Evolutionary conservation across 2,113 vertebrate genomes (phyloP).

Genomic region (Caracal caracal): DNA sequence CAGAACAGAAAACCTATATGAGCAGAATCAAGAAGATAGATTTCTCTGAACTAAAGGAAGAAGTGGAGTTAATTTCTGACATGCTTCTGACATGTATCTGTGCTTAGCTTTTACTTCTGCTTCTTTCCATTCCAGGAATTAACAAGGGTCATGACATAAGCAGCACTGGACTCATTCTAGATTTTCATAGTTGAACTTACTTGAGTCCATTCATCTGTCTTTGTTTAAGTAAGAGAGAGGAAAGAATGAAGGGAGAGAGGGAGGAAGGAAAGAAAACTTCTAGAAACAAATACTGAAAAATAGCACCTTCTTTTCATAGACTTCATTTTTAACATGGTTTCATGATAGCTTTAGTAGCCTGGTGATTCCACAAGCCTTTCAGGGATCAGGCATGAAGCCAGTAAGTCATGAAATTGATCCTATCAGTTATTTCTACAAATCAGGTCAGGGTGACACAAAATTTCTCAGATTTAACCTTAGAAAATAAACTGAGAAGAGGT

Average conservation of each 20-base stretch:
- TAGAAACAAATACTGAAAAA: not conserved
- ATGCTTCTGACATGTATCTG: not conserved
- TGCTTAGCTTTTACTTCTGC: not conserved
- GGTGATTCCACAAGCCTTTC: not conserved
- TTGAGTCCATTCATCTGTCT: not conserved
- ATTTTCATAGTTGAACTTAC: not conserved
- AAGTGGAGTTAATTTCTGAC: not conserved
- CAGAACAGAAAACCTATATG: not conserved
- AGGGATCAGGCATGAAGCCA: not conserved
- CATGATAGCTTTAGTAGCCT: not conserved
- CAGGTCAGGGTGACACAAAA: not conserved
- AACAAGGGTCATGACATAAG: not conserved
- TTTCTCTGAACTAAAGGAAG: not conserved
- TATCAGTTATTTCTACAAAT: conserved; percentile 3
- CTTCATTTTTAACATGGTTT: not conserved
- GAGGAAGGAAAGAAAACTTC: not conserved
- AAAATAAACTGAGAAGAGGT: not conserved
- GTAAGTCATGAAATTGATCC: not conserved
- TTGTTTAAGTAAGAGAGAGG: not conserved
- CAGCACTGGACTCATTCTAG: not conserved
- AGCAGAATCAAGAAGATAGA: not conserved
- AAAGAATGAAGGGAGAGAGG: not conserved
- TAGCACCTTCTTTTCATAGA: not conserved
- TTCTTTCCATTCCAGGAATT: not conserved
- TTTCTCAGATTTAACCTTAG: not conserved